These are phyloP conservation scores for Trisateles emortualis DNA, from an alignment of 2,888 invertebrate species.

Conservation along the genomic window DNA sequence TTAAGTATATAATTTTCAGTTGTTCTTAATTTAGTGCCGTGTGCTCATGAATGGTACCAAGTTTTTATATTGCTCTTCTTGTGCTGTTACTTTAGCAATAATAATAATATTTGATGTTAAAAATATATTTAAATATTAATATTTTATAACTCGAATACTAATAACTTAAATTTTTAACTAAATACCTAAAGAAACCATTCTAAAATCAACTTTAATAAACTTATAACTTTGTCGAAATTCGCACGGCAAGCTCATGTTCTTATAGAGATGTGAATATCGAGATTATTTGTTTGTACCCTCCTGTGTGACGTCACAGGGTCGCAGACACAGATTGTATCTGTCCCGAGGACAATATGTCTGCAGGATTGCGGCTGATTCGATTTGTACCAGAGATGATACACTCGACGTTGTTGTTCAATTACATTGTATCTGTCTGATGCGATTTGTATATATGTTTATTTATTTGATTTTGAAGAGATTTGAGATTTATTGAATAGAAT, in stretches of 20 bases:
- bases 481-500: background rate
- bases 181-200: no score
- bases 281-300: constrained; percentile 32
- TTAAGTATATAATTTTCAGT: no score
- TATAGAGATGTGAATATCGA: constrained; percentile 22
- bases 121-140: no score
- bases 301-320: constrained; percentile 14
- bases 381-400: constrained; percentile 51
- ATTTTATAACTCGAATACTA: no score
- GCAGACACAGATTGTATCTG: constrained; percentile 46
- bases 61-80: no score
- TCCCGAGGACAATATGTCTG: constrained; percentile 52
- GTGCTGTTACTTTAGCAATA: no score
- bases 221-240: background rate
- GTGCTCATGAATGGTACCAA: no score
- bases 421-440: constrained; percentile 23
- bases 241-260: constrained; percentile 5
- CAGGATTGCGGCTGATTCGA: constrained; percentile 55
- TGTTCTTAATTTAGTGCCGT: no score
- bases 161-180: no score
- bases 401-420: constrained; percentile 39
- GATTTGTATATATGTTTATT: constrained; percentile 14
- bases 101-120: no score
- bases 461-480: constrained; percentile 33
- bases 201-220: background rate